Conservation (phyloP, 2,113 vertebrate genomes). For the Paracanthobrama guichenoti region DNA sequence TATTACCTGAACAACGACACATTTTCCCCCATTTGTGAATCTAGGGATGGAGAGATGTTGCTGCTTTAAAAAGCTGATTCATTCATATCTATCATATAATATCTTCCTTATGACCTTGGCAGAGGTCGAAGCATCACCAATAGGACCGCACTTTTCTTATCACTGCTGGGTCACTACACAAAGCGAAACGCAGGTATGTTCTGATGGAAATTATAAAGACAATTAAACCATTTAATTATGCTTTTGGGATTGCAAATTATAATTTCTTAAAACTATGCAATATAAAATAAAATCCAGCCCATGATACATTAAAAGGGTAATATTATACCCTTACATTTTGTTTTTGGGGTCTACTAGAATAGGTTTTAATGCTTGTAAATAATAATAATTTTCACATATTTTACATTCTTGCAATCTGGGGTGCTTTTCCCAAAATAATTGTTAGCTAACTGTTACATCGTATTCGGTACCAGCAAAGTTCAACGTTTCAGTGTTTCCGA, state of each 20-base stretch:
- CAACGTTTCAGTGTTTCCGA: too few species aligned
- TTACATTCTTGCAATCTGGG: too few species aligned
- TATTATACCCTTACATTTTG: too few species aligned
- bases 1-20: conserved; percentile 57
- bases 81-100: not conserved
- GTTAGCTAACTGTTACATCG: too few species aligned
- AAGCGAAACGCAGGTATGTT: not conserved
- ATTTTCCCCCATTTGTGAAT: conserved; percentile 3
- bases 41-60: conserved; percentile 13
- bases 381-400: too few species aligned
- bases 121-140: not conserved
- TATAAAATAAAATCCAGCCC: too few species aligned
- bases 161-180: not conserved
- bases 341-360: too few species aligned
- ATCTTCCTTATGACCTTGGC: conserved; percentile 7
- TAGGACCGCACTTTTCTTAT: not conserved
- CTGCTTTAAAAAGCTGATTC: not conserved
- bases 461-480: too few species aligned
- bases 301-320: too few species aligned
- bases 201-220: not conserved
- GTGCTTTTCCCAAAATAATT: too few species aligned
- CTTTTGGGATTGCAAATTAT: not conserved
- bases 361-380: too few species aligned
- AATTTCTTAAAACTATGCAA: not conserved
- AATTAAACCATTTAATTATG: not conserved